Evolutionary conservation across 2,888 invertebrate species (phyloP).

Genomic region (Epirrita christyi): DNA sequence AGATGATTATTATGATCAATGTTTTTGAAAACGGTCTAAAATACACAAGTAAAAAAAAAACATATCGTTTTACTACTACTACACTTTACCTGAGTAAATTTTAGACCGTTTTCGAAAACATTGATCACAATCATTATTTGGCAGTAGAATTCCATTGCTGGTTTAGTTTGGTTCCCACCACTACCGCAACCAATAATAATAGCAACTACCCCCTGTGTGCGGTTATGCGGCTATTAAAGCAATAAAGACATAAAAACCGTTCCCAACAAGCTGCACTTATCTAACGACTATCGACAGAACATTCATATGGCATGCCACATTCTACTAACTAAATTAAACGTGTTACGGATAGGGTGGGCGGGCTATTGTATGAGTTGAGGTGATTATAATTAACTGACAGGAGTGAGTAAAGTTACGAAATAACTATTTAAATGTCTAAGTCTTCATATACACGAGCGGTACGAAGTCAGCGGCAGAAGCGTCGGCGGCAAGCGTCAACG

Average conservation of each 20-base stretch:
- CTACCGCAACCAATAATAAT: conserved; percentile 43
- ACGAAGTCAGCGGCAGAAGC: too few species aligned
- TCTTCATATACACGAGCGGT: too few species aligned
- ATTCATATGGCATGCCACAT: conserved; percentile 62
- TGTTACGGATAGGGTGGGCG: conserved; percentile 46
- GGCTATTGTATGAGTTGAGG: conserved; percentile 19
- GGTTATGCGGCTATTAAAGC: conserved; percentile 60
- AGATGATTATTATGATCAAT: too few species aligned
- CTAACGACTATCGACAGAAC: conserved; percentile 63
- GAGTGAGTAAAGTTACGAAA: conserved; percentile 13
- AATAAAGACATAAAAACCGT: conserved; percentile 67
- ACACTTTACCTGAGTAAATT: too few species aligned
- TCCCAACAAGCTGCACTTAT: conserved; percentile 64
- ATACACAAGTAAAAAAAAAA: too few species aligned
- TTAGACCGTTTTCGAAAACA: too few species aligned
- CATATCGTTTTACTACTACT: too few species aligned
- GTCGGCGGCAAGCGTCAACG: too few species aligned
- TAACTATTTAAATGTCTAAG: too few species aligned
- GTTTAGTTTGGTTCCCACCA: conserved; percentile 14
- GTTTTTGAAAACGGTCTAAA: too few species aligned
- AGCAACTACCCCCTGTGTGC: conserved; percentile 51
- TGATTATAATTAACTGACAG: conserved; percentile 16
- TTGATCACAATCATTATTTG: too few species aligned
- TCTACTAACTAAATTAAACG: conserved; percentile 65
- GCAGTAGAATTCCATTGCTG: not conserved